Evolutionary conservation across 2,797 vertebrate species (phyloP).

Genomic region (Tadarida brasiliensis): DNA sequence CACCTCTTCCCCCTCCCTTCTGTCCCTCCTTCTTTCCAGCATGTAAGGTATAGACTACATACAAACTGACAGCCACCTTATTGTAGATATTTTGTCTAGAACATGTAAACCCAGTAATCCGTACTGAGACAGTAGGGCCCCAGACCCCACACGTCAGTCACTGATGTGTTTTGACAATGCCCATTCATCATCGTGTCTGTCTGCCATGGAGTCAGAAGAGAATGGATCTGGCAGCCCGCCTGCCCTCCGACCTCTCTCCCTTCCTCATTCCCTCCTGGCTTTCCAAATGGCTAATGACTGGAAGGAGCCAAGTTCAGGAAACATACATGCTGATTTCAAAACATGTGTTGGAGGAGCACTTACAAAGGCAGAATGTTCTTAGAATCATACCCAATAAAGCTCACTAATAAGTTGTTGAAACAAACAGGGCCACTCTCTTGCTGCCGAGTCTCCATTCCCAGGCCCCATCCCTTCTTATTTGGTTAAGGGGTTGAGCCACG

Average conservation of each 20-base stretch:
- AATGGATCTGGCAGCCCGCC: accelerated
- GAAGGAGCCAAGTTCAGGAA: neutral
- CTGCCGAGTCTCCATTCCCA: neutral
- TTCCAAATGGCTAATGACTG: neutral
- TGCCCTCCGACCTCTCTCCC: neutral
- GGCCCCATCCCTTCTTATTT: neutral
- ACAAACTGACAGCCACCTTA: neutral
- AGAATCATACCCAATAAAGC: neutral
- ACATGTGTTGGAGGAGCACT: neutral
- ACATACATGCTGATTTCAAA: neutral
- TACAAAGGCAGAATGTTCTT: neutral
- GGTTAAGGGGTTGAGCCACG: neutral
- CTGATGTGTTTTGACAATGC: neutral
- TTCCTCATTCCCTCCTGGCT: neutral
- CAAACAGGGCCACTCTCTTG: accelerated
- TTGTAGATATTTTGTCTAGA: neutral
- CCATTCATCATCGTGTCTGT: accelerated
- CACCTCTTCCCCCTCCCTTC: too few species aligned
- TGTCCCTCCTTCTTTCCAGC: neutral
- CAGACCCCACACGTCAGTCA: too few species aligned
- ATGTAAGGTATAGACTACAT: neutral
- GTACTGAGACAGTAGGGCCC: neutral
- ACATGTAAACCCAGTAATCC: neutral
- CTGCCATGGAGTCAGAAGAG: accelerated
- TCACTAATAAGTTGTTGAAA: neutral